Evolutionary conservation across 2,113 vertebrate genomes (phyloP), one percentile per base, ranked within the genome.

Genomic region (Myodes glareolus): DNA sequence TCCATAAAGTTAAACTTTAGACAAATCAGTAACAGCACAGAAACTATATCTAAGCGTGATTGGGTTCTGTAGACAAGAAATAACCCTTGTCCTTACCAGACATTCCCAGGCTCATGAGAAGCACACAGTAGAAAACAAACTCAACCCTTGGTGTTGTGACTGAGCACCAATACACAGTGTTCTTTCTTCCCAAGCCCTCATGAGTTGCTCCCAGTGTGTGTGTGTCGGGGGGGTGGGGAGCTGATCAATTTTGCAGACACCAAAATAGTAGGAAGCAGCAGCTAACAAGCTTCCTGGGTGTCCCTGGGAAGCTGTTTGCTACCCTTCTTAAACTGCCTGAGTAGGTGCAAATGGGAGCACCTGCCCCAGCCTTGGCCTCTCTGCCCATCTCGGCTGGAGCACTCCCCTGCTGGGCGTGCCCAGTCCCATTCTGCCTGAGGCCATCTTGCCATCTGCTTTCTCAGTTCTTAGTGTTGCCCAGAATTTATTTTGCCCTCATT

Each of bases 341-440:
- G 82, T 90, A 97, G 96, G 97, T 93, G 97, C 92, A 98, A 97
- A 97, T 95, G 95, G 90, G 97, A 75, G 97, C 97, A 97, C 95
- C 97, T 97, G 95, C 96, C 96, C 96, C 96, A 97, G 95, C 65
- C 97, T 93, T 90, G 90, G 75, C 97, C 96, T 96, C 96, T 91
- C 90, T 97, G 87, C 92, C 97, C 87, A 52, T 52, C 97, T 76
- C 88, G 80, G 96, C 87, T 82, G 92, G 93, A 95, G 19, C 58
- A 85, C 25, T 85, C 7, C 90, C 93, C 93, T 91, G 93, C 92
- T 95, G 95, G 94, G 89, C 82, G 77, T 36, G 68, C 86, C 95
- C 92, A 75, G 52, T 80, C 73, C 82, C 91, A 80, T 67, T 95
- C 96, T 89, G 93, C 95, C 84, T 70, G 81, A 95, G 93, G 90